Conservation (phyloP, 1,140 invertebrate species). For the Cyclargus thomasi region DNA sequence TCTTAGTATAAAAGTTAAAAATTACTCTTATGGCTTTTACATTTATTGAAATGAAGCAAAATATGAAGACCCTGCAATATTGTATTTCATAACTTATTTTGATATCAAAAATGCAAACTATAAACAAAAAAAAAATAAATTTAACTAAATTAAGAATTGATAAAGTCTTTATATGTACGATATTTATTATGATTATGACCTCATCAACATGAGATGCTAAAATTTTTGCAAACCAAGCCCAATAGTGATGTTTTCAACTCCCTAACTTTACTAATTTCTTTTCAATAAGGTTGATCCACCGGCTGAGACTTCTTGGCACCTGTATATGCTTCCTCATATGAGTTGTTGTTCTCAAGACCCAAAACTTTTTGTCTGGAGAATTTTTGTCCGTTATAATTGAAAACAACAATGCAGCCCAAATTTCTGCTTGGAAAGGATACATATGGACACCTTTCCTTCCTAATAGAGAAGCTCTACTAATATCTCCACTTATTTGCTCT, state of each 20-base stretch:
- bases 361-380: conserved; percentile 42
- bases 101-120: too few species aligned
- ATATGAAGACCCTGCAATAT: too few species aligned
- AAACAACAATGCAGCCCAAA: conserved; percentile 58
- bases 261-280: conserved; percentile 45
- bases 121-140: too few species aligned
- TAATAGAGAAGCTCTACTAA: conserved; percentile 39
- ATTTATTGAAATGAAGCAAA: too few species aligned
- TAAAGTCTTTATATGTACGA: too few species aligned
- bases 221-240: not conserved
- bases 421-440: conserved; percentile 54
- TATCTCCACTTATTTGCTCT: conserved; percentile 55
- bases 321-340: conserved; percentile 52
- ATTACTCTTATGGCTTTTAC: too few species aligned
- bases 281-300: conserved; percentile 57
- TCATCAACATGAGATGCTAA: not conserved
- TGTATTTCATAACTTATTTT: too few species aligned
- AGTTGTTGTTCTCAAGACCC: conserved; percentile 41
- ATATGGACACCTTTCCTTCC: conserved; percentile 59
- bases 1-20: too few species aligned
- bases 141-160: too few species aligned
- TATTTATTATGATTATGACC: too few species aligned
- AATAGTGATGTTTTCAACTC: not conserved
- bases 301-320: conserved; percentile 42
- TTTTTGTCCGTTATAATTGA: conserved; percentile 45